phyloP scores from a whole-genome alignment of 2,113 vertebrate genomes.

The Podiceps cristatus region DNA sequence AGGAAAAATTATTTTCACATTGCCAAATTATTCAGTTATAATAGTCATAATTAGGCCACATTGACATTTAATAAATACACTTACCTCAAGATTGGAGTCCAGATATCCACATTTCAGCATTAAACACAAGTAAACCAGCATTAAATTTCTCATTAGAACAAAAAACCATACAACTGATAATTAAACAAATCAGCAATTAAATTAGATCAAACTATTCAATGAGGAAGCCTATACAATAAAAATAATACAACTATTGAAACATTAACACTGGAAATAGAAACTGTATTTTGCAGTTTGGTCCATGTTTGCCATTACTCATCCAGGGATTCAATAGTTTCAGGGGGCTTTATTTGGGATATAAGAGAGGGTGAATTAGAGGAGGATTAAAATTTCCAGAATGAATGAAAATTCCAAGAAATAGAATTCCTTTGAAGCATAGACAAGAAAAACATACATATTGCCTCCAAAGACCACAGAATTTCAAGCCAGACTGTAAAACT shows the following conservation, averaged over 20 bases:
- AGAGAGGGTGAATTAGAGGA: background rate
- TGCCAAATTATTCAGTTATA: background rate
- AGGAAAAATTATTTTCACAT: background rate
- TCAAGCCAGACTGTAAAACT: conserved; percentile 7
- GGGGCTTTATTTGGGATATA: background rate
- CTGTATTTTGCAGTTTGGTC: background rate
- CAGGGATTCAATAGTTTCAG: background rate
- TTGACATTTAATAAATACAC: background rate
- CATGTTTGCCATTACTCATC: background rate
- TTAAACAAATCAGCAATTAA: background rate
- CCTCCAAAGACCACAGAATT: background rate
- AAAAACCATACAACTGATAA: background rate
- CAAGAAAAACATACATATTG: background rate
- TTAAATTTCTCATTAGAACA: background rate
- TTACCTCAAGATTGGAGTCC: background rate
- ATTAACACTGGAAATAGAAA: background rate
- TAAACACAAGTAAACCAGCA: background rate
- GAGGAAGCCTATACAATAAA: background rate
- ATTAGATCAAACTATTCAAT: background rate
- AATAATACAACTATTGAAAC: background rate
- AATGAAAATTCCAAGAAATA: conserved; percentile 38
- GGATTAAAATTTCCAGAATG: background rate
- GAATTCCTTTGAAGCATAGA: background rate
- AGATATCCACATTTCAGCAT: background rate
- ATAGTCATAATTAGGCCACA: background rate